Conservation (phyloP, 2,888 invertebrate genomes). For the Acleris literana region DNA sequence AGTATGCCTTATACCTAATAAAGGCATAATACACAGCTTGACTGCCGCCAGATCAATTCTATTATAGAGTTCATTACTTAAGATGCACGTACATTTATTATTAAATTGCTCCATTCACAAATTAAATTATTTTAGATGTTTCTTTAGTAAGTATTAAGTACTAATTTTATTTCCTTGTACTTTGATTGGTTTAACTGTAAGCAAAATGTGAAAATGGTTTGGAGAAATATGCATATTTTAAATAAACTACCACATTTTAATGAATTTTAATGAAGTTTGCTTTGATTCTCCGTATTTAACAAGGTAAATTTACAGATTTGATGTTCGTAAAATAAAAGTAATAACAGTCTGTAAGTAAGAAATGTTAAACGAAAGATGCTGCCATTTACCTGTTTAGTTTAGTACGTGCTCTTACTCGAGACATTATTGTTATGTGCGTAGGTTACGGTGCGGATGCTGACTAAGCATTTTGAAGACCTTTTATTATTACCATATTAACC, state of each 20-base stretch:
- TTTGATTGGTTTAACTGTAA: conserved; percentile 21
- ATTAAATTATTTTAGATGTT: conserved; percentile 4
- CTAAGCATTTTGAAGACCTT: conserved; percentile 16
- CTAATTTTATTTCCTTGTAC: conserved; percentile 21
- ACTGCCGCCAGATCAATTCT: neutral
- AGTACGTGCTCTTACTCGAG: conserved; percentile 14
- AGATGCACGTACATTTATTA: conserved; percentile 6
- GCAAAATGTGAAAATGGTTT: conserved; percentile 16
- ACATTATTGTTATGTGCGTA: conserved; percentile 15
- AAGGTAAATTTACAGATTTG: neutral
- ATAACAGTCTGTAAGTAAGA: neutral
- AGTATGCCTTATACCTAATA: too few species aligned
- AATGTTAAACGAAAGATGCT: conserved; percentile 2
- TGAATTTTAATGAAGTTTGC: conserved; percentile 1
- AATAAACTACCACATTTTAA: conserved; percentile 27
- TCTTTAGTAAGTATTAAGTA: conserved; percentile 20
- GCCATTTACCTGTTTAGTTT: conserved; percentile 1
- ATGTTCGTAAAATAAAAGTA: neutral
- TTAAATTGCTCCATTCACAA: conserved; percentile 21
- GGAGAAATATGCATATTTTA: conserved; percentile 27
- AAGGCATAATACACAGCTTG: too few species aligned
- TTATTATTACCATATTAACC: conserved; percentile 23
- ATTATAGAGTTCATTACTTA: conserved; percentile 4
- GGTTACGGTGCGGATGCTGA: conserved; percentile 16
- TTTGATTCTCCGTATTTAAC: conserved; percentile 19